These are phyloP conservation scores for Xestia sexstrigata DNA, from an alignment of 2,888 invertebrate species.

Conservation along the genomic window DNA sequence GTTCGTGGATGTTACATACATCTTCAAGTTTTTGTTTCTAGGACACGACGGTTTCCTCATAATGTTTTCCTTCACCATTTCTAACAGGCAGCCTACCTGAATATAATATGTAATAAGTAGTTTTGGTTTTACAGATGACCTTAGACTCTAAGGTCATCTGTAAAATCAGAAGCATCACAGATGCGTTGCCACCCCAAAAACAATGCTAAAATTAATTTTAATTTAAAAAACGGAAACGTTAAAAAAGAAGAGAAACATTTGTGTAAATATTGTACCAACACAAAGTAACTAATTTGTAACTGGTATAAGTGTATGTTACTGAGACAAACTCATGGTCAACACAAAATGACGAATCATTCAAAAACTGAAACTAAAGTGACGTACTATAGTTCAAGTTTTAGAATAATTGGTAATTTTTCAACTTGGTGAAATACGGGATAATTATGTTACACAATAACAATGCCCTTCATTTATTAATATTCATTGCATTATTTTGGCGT, in stretches of 20 bases:
- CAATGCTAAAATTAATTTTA: neutral
- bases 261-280: neutral
- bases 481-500: no score
- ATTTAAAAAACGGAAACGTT: neutral
- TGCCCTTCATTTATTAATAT: no score
- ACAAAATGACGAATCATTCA: neutral
- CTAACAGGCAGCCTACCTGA: neutral
- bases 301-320: neutral
- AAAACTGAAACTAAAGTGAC: neutral
- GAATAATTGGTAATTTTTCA: no score
- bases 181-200: neutral
- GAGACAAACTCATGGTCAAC: neutral
- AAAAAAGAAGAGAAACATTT: neutral
- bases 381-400: no score
- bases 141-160: neutral
- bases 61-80: neutral
- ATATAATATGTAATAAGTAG: neutral
- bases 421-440: no score
- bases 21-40: neutral
- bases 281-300: neutral
- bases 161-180: neutral
- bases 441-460: no score
- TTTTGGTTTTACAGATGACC: no score
- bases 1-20: neutral
- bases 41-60: neutral